Percentiles rank a stretch among this genome's conserved stretches.
Evolutionary conservation across 1,140 invertebrate species (phyloP).

Genomic region (Ooceraea biroi): DNA sequence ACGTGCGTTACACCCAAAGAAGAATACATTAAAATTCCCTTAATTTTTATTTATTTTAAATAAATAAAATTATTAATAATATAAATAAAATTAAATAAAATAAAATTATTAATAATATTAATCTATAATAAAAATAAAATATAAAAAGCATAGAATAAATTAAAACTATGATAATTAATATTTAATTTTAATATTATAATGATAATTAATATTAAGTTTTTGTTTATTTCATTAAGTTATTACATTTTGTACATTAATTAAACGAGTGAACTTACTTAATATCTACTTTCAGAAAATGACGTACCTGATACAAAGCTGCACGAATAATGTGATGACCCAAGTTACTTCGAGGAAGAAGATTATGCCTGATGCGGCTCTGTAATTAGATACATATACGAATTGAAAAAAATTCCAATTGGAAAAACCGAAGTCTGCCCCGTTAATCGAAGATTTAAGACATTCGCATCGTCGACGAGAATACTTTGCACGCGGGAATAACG

Average conservation of each 20-base stretch:
- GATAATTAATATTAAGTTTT: too few relatives aligned
- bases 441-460: neutral
- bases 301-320: constrained; percentile 84
- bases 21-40: neutral
- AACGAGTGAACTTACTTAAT: too few relatives aligned
- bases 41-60: neutral
- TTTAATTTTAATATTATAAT: too few relatives aligned
- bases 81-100: too few relatives aligned
- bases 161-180: too few relatives aligned
- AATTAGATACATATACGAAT: constrained; percentile 65
- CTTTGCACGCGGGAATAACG: neutral
- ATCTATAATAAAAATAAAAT: too few relatives aligned
- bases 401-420: neutral
- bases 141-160: too few relatives aligned
- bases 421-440: neutral
- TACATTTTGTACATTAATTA: too few relatives aligned
- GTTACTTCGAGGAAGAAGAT: constrained; percentile 86
- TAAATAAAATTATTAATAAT: neutral
- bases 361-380: constrained; percentile 81
- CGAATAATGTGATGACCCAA: constrained; percentile 85
- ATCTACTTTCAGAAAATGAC: neutral
- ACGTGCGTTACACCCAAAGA: neutral
- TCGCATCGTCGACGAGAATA: neutral
- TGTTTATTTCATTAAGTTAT: too few relatives aligned
- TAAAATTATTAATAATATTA: too few relatives aligned